Evolutionary conservation across 2,888 invertebrate species (phyloP), one percentile per base, ranked within the genome.

Genomic region (Dastarcus helophoroides): DNA sequence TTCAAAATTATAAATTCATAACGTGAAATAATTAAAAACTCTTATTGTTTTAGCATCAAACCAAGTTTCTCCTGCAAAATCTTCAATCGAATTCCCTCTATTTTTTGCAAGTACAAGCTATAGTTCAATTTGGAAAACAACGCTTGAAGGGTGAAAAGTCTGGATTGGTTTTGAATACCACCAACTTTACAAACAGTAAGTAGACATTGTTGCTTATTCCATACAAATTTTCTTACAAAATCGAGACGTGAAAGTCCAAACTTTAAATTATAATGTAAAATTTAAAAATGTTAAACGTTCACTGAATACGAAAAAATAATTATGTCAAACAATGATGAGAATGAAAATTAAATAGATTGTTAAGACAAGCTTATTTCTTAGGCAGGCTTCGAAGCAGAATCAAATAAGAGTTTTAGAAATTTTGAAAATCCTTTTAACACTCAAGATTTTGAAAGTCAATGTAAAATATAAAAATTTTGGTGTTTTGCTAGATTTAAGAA

Each of bases 91-190:
- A 78, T 49, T 79, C 79, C 1, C 69, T 75, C 58, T 83, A 83
- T 53, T 82, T 81, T 48, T 64, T 83, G 22, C 82, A 83, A 72
- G 78, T 83, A 3, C 81, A 82, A 60, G 80, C 81, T 3, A 68
- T 81, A 37, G 72, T 75, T 16, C 69, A 77, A 42, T 81, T 69
- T 47, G 81, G 80, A 2, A 65, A 69, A 27, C 70, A 75, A 7
- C 71, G 76, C 41, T 57, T 82, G 10, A 71, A 76, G 29, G 79
- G 82, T 31, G 73, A 76, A 25, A 81, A 80, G 46, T 73, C 75
- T 2, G 76, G 75, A 6, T 64, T 78, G 31, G 69, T 81, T 29
- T 70, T 77, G 45, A 81, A 83, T 51, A 81, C 80, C 2, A 79
- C 79, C 4, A 64, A 64, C 42, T 62, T 58, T 43, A 56, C 48